Base-by-base conservation (phyloP, 2,888 invertebrate genomes). In the Patella caerulea region DNA sequence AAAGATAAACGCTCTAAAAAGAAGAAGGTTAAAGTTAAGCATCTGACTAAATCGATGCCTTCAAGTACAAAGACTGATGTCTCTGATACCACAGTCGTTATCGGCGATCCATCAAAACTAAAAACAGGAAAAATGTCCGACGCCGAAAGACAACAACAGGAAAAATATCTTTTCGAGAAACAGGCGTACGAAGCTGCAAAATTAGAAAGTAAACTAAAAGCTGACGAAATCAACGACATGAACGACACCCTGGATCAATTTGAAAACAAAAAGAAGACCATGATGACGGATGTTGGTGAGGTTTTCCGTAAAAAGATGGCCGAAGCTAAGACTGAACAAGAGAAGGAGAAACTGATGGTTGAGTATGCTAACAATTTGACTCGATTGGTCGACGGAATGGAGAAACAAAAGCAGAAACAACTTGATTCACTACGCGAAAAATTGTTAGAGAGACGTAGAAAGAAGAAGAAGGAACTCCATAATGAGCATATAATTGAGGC, bases 141-240 rank as follows among this genome's bases (percentile, higher is more conserved):
- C 11, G 80, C 79, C 19, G 83, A 84, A 17, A 79, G 82, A 77
- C 82, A 81, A 53, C 87, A 88, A 24, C 83, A 85, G 71, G 77
- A 84, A 59, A 84, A 88, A 74, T 85, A 85, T 78, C 81, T 90
- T 77, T 88, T 90, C 82, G 88, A 88, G 78, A 88, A 88, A 76
- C 90, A 90, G 80, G 89, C 89, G 4, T 90, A 88, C 65, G 90
- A 90, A 77, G 90, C 90, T 12, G 89, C 89, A 9, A 88, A 88
- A 74, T 82, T 90, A 53, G 91, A 90, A 78, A 88, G 87, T 75
- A 85, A 89, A 74, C 81, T 90, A n/a, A 85, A 86, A 73, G 82
- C 83, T 69, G 83, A 86, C 29, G 90, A 91, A 81, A 86, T 89
- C 14, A 82, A 84, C 9, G 75, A 80, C 3, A 86, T 89, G 69